Conservation (phyloP, 2,113 vertebrate species). For the Chaetura pelagica region DNA sequence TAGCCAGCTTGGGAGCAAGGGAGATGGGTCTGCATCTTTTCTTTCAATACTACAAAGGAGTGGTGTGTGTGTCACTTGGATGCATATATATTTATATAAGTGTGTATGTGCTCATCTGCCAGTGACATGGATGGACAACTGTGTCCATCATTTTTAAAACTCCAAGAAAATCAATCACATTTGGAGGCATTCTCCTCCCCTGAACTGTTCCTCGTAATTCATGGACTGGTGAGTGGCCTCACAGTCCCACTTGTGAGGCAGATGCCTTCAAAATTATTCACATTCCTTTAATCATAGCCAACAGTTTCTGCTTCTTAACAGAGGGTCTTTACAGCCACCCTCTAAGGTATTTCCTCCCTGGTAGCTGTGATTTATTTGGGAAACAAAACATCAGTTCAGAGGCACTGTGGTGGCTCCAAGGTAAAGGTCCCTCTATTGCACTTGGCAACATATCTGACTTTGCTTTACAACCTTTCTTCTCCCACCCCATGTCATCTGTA, state of each 20-base stretch:
- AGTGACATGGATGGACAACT: not conserved
- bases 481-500: not conserved
- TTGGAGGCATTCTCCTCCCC: not conserved
- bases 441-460: not conserved
- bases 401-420: not conserved
- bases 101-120: not conserved
- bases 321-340: not conserved
- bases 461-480: not conserved
- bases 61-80: accelerated
- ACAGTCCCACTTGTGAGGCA: not conserved
- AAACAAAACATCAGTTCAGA: conserved; percentile 6
- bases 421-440: not conserved
- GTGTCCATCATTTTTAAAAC: not conserved
- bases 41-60: not conserved
- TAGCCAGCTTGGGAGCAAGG: not conserved
- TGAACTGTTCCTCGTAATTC: not conserved
- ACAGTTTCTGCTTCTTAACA: not conserved
- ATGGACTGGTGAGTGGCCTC: not conserved
- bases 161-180: not conserved
- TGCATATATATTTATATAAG: not conserved
- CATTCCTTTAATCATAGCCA: not conserved
- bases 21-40: not conserved
- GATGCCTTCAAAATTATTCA: not conserved
- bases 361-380: conserved; percentile 16
- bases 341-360: not conserved